Base-by-base conservation (phyloP, 92 coral and sea anemone species). In the Pocillopora meandrina region DNA sequence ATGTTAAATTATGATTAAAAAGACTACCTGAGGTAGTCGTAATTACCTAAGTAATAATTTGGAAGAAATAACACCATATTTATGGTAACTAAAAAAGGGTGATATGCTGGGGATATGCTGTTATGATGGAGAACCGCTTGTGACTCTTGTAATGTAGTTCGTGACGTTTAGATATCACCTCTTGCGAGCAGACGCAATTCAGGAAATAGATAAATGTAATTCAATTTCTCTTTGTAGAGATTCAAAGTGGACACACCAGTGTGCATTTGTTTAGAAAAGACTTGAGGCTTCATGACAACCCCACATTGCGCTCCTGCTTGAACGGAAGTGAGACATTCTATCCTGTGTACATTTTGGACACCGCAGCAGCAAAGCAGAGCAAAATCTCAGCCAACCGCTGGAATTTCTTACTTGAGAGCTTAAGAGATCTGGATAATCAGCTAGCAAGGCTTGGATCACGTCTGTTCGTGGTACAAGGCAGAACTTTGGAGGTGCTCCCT, bases 231-330 rank as follows among this genome's bases (percentile, higher is more conserved):
- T 2, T 34, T 55, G 5, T 57, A 87, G 90, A 75, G 71, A 68
- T 76, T 19, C 74, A 68, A 36, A 67, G 77, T 20, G 89, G 92
- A 49, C 82, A 47, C 66, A 89, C 86, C 11, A 88, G 92, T 70
- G 52, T 94, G 81, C 98, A 94, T 77, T 94, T 95, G 93, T 94
- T 94, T 81, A 86, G 92, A 65, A 94, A 94, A 75, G 95, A 94
- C 78, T 89, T 94, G 52, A 89, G 98, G 62, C 88, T 95, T 56
- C 98, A 95, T 69, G 98, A 95, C 92, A 95, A 95, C 75, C 98
- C 98, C 47, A 88, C 92, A 20, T 90, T 94, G 26, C 59, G 88
- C 63, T 87, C 91, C 57, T 91, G 95, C 12, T 20, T 92, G 75
- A 70, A 84, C 17, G 85, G 85, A 61, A 86, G 95, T 80, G 81